phyloP scores from a whole-genome alignment of 2,113 vertebrate species.

The Clinocottus analis region DNA sequence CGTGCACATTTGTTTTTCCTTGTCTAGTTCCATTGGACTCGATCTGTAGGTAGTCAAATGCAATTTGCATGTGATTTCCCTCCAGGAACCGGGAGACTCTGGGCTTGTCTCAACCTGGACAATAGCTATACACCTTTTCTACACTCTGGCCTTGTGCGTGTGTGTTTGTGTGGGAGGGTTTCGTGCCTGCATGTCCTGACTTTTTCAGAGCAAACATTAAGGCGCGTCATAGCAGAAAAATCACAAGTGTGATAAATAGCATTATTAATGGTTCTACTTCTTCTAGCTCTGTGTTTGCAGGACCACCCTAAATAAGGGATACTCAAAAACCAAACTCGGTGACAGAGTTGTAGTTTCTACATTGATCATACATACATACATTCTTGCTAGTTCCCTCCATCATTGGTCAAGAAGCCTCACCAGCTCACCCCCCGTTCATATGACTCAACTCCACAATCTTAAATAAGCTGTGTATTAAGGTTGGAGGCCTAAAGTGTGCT shows the following conservation, averaged over 20 bases:
- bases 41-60: slow-evolving; percentile 33
- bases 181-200: background rate
- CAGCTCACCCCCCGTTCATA: background rate
- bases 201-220: slow-evolving; percentile 13
- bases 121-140: background rate
- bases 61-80: slow-evolving; percentile 19
- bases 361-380: background rate
- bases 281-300: background rate
- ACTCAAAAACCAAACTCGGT: background rate
- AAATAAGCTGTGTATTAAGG: slow-evolving; percentile 45
- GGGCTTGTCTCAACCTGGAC: slow-evolving; percentile 57
- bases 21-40: background rate
- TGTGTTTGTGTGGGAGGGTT: background rate
- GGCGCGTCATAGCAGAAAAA: slow-evolving; percentile 15
- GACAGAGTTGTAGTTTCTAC: background rate
- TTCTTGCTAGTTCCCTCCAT: background rate
- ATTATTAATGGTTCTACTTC: background rate
- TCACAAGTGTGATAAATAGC: slow-evolving; percentile 10
- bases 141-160: slow-evolving; percentile 1
- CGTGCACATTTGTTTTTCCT: slow-evolving; percentile 18
- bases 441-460: slow-evolving; percentile 18
- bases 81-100: slow-evolving; percentile 15
- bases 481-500: slow-evolving; percentile 36
- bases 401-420: background rate
- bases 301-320: background rate